Base-by-base conservation (phyloP, 64 coral and sea anemone genomes). In the Dendronephthya gigantea region DNA sequence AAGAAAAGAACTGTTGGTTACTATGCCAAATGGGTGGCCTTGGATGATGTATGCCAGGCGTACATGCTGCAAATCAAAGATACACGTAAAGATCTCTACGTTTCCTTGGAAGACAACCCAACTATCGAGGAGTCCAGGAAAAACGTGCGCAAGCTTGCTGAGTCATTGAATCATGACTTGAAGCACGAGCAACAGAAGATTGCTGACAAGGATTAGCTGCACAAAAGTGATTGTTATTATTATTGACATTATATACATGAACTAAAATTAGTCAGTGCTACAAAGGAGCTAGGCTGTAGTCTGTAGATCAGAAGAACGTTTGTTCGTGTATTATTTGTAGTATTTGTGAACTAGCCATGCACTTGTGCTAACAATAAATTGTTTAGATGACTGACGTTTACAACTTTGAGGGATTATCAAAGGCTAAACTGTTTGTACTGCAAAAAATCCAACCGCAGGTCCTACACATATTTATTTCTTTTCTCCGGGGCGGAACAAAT, bases 11-110 rank as follows among this genome's bases (percentile, higher is more conserved):
- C 58, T 40, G 19, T 92, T 45, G 37, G 14, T 10, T 84, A 92
- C 49, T 92, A 92, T 85, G 83, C 86, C 55, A 88, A 84, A 40
- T 92, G 90, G 90, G 86, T 92, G 48, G 90, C 90, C 72, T 59
- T 92, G 23, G 86, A 88, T 81, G 86, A 88, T 83, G 90, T 92
- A 32, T 92, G 90, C 45, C 85, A 65, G 14, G 76, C 50, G 39
- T 92, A 88, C 86, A 92, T 88, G 90, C 7, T 47, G 14, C 90
- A 92, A 38, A 92, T 92, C 90, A 87, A 79, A 62, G 23, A 88
- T 0, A 92, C 90, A 32, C 87, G 90, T 38, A 0, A 88, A 79
- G 90, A 92, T 84, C 66, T 92, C 30, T 92, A 92, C 82, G 29
- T 10, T 2, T 88, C 88, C 32, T 39, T 92, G 59, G n/a, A 81